A percentile compares a stretch with the other conserved stretches of the same genome.
Evolutionary conservation across 1,140 invertebrate genomes (phyloP).

Genomic region (Onthophagus taurus): DNA sequence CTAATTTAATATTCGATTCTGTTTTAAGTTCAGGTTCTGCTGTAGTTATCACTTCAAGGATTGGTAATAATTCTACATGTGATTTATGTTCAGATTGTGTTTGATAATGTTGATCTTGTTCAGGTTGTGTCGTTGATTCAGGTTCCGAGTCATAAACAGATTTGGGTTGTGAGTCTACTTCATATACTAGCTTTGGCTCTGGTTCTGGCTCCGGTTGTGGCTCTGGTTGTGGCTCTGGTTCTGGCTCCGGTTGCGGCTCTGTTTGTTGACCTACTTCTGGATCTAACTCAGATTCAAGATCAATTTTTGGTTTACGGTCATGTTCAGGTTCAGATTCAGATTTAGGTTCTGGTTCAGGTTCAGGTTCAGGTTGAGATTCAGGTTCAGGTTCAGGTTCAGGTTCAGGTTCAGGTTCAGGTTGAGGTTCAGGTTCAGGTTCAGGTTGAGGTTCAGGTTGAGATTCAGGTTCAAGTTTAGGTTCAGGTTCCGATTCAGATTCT

Average conservation of each 20-base stretch:
- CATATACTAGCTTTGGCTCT: constrained; percentile 24
- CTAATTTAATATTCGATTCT: constrained; percentile 25
- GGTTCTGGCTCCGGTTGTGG: constrained; percentile 24
- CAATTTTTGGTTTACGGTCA: constrained; percentile 35
- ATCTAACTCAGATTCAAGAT: constrained; percentile 24
- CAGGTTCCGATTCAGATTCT: constrained; percentile 20
- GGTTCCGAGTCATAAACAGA: constrained; percentile 19
- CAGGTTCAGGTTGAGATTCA: constrained; percentile 33
- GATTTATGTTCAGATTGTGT: too few species aligned
- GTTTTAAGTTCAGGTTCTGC: constrained; percentile 28
- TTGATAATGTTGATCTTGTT: too few species aligned
- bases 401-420: constrained; percentile 29
- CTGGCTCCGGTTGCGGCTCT: constrained; percentile 29
- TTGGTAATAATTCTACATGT: constrained; percentile 27
- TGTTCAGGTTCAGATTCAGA: constrained; percentile 31
- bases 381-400: constrained; percentile 29
- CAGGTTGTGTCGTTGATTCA: constrained; percentile 17
- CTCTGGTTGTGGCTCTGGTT: constrained; percentile 22
- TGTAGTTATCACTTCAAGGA: too few species aligned
- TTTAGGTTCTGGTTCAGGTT: constrained; percentile 30
- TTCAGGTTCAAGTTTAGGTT: constrained; percentile 33
- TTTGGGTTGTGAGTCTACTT: constrained; percentile 17
- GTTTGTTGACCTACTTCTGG: constrained; percentile 22
- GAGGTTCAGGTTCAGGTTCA: constrained; percentile 25
- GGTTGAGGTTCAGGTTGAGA: constrained; percentile 32